Evolutionary conservation across 2,113 vertebrate species (phyloP).

Genomic region (Siphamia tubifer): DNA sequence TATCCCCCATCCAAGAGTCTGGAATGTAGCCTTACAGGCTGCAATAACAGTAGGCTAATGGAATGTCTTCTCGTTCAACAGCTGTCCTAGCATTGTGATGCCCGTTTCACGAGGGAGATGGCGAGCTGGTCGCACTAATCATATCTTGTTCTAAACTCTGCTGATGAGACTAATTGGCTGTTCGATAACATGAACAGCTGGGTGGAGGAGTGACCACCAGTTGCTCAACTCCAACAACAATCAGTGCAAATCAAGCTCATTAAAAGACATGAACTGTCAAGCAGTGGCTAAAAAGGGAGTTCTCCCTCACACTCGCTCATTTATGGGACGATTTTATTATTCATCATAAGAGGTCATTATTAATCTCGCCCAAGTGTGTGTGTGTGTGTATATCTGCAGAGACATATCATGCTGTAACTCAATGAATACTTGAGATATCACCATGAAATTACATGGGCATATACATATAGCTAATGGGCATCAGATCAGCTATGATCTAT

Average conservation of each 20-base stretch:
- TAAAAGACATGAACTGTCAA: constrained; percentile 32
- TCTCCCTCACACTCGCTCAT: not conserved
- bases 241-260: constrained; percentile 44
- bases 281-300: not conserved
- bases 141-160: constrained; percentile 17
- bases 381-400: no score
- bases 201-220: constrained; percentile 21
- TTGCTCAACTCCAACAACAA: constrained; percentile 35
- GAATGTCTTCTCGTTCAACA: constrained; percentile 1
- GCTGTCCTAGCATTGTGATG: constrained; percentile 29
- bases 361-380: no score
- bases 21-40: not conserved
- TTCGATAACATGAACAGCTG: constrained; percentile 48
- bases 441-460: no score
- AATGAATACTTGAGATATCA: no score
- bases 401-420: no score
- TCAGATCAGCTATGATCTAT: no score
- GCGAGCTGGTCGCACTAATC: constrained; percentile 40
- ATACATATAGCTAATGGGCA: no score
- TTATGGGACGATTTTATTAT: not conserved
- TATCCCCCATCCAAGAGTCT: not conserved
- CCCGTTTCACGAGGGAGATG: constrained; percentile 18
- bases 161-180: constrained; percentile 50
- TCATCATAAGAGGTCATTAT: not conserved
- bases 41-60: constrained; percentile 1